A percentile compares a stretch with the other conserved stretches of the same genome.
These are phyloP conservation scores for Myodes glareolus DNA, from an alignment of 2,113 vertebrate species.

Conservation along the genomic window DNA sequence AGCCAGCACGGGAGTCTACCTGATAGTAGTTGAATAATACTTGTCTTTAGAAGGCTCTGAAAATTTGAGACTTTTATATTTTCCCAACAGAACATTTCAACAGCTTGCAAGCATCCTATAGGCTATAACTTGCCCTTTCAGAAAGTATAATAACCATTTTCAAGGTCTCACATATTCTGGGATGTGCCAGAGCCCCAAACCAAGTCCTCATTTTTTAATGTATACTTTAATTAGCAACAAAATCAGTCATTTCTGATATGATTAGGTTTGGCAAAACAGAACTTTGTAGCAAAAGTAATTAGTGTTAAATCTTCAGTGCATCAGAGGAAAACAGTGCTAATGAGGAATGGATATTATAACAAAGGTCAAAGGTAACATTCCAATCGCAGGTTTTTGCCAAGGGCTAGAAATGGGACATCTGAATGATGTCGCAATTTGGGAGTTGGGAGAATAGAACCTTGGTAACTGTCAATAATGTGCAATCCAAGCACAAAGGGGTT, in stretches of 20 bases:
- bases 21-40: not conserved
- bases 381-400: not conserved
- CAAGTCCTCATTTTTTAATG: not conserved
- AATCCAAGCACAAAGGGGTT: not conserved
- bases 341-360: not conserved
- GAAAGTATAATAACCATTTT: not conserved
- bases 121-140: not conserved
- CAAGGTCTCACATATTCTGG: not conserved
- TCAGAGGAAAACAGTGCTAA: slow-evolving; percentile 45
- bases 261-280: slow-evolving; percentile 52
- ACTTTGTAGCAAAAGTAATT: slow-evolving; percentile 32
- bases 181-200: not conserved
- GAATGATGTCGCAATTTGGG: not conserved
- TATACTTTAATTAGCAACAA: not conserved
- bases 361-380: slow-evolving; percentile 12
- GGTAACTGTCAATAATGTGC: not conserved
- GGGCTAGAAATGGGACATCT: not conserved
- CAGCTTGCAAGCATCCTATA: not conserved
- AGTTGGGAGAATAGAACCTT: not conserved
- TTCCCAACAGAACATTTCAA: not conserved
- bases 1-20: not conserved
- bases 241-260: not conserved
- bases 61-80: slow-evolving; percentile 8
- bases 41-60: not conserved
- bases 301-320: not conserved